phyloP scores from a whole-genome alignment of 1,140 invertebrate genomes.

The Sminthurides bifidus region DNA sequence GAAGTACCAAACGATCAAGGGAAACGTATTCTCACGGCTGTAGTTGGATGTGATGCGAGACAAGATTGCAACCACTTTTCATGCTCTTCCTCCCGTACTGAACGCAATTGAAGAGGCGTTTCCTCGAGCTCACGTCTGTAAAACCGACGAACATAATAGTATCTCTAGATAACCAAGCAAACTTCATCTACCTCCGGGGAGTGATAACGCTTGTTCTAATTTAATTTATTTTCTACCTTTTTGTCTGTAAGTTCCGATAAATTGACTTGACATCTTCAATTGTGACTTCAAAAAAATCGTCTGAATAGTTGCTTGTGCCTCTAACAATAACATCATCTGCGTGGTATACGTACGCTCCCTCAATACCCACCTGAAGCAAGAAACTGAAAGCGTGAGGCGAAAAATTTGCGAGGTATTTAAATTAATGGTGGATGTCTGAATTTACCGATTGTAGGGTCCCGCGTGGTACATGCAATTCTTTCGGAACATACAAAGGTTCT shows the following conservation, averaged over 20 bases:
- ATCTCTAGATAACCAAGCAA: too few relatives aligned
- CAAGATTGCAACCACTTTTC: slow-evolving; percentile 46
- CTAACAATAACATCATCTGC: slow-evolving; percentile 39
- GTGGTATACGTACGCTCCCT: slow-evolving; percentile 56
- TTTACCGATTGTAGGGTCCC: too few relatives aligned
- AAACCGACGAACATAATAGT: too few relatives aligned
- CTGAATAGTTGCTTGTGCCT: slow-evolving; percentile 48
- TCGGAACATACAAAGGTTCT: too few relatives aligned
- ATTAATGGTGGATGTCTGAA: too few relatives aligned
- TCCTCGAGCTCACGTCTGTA: slow-evolving; percentile 44
- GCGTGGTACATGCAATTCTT: too few relatives aligned
- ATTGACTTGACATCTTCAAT: slow-evolving; percentile 60
- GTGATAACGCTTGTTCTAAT: slow-evolving; percentile 1
- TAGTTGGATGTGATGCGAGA: slow-evolving; percentile 54
- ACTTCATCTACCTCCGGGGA: too few relatives aligned
- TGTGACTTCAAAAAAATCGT: slow-evolving; percentile 73
- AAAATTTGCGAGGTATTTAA: too few relatives aligned
- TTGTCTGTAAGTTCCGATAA: slow-evolving; percentile 53
- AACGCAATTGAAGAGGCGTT: slow-evolving; percentile 52
- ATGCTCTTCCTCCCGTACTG: slow-evolving; percentile 48
- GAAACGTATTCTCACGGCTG: slow-evolving; percentile 66
- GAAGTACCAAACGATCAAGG: slow-evolving; percentile 64
- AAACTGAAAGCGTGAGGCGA: too few relatives aligned
- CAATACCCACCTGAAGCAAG: slow-evolving; percentile 47
- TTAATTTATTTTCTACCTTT: slow-evolving; percentile 38